phyloP scores from a whole-genome alignment of 2,113 vertebrate genomes.

The Rhizomys pruinosus region DNA sequence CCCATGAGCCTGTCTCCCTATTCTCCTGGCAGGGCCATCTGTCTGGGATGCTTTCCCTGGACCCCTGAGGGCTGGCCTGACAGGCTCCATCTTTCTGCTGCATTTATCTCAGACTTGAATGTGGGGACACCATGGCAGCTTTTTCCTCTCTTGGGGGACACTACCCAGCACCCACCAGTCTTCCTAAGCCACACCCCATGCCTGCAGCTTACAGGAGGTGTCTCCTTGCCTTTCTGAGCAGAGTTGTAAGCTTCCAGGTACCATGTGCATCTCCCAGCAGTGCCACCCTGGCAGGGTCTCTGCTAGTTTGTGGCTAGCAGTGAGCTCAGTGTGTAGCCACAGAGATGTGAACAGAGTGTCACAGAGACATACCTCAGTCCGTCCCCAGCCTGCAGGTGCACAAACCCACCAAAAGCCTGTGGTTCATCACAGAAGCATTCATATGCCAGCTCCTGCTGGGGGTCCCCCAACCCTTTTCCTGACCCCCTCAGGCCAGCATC shows the following conservation, averaged over 20 bases:
- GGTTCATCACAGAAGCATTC: no score
- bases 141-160: fast-evolving
- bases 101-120: neutral
- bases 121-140: fast-evolving
- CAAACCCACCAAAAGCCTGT: no score
- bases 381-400: neutral
- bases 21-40: neutral
- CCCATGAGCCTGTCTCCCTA: neutral
- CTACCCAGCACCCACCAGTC: neutral
- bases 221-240: no score
- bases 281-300: neutral
- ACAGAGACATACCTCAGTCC: neutral
- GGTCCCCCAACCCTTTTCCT: neutral
- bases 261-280: neutral
- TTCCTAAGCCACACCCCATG: neutral
- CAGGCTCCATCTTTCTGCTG: neutral
- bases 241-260: fast-evolving
- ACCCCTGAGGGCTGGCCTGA: neutral
- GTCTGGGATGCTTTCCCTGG: no score
- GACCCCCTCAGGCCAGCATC: neutral
- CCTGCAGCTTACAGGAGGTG: neutral
- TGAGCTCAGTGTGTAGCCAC: neutral
- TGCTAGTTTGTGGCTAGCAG: neutral
- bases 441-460: neutral
- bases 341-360: neutral